Evolutionary conservation across 2,797 vertebrate species (phyloP), one percentile per base, ranked within the genome.

Genomic region (Rhodeus uyekii): DNA sequence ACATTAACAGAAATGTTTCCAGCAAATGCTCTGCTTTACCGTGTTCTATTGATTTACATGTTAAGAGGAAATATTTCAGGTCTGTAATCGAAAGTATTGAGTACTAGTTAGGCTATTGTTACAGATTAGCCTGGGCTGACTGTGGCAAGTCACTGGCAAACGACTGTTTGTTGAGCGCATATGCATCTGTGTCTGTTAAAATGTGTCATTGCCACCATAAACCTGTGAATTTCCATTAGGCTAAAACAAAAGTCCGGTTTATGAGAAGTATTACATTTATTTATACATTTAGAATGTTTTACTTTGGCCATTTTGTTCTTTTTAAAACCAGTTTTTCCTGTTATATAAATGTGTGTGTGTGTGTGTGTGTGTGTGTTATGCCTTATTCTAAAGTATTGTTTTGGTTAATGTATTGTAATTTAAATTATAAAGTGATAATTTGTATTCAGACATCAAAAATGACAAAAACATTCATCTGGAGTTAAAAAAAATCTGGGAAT

Each of bases 111-210:
- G 68, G 42, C 84, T 72, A 82, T 32, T 67, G 65, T 55, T 76
- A 71, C 76, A 68, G 79, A 82, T 78, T 74, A 67, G 81, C 27
- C 19, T 48, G 53, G 42, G 50, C 64, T 24, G 42, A 50, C 55
- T 38, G 87, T 89, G 92, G 91, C 91, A 92, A 92, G 86, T 93
- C 90, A 87, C 78, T 78, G 87, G 86, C 88, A 83, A 83, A 82
- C 76, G 6, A 42, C 80, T 85, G 85, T 84, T 90, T 89, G 86
- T 90, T 87, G 88, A 90, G 78, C 84, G 79, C 38, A 88, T 76
- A 16, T 46, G 58, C 36, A 0, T 64, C 10, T 74, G 24, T 64
- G 42, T 81, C 60, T 74, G 22, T 46, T 24, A 14, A 74, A 27
- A 29, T 80, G 27, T 80, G 42, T 80, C 27, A 46, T 18, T 55